These are phyloP conservation scores for Equus przewalskii DNA, from an alignment of 2,113 vertebrate genomes.

Conservation along the genomic window DNA sequence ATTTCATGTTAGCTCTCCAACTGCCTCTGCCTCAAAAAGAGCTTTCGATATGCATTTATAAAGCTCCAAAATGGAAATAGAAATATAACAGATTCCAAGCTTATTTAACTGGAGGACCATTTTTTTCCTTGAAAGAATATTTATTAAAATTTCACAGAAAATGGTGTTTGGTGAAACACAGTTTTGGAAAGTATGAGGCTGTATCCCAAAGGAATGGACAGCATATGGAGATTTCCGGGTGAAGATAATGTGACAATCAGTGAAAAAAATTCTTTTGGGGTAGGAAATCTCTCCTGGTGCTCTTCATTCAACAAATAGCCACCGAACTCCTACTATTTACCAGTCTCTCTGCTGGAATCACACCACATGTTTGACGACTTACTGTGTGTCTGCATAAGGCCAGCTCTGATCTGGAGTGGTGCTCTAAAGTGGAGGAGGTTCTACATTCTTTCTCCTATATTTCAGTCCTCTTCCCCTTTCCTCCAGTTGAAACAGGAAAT, in stretches of 20 bases:
- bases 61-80: conserved; percentile 44
- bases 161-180: conserved; percentile 8
- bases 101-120: conserved; percentile 45
- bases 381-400: neutral
- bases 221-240: neutral
- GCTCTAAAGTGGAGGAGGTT: neutral
- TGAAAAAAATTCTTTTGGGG: neutral
- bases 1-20: conserved; percentile 43
- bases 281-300: neutral
- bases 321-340: neutral
- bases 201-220: conserved; percentile 4
- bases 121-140: neutral
- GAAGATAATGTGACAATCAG: neutral
- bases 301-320: neutral
- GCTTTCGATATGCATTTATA: conserved; percentile 43
- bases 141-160: conserved; percentile 58
- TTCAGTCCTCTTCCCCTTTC: neutral
- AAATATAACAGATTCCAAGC: conserved; percentile 1
- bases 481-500: conserved; percentile 24
- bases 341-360: neutral
- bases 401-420: neutral
- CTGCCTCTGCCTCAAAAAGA: conserved; percentile 8
- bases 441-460: neutral
- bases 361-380: neutral
- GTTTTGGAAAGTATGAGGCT: conserved; percentile 38